phyloP scores from a whole-genome alignment of 2,113 vertebrate species.

The Dicentrarchus labrax region DNA sequence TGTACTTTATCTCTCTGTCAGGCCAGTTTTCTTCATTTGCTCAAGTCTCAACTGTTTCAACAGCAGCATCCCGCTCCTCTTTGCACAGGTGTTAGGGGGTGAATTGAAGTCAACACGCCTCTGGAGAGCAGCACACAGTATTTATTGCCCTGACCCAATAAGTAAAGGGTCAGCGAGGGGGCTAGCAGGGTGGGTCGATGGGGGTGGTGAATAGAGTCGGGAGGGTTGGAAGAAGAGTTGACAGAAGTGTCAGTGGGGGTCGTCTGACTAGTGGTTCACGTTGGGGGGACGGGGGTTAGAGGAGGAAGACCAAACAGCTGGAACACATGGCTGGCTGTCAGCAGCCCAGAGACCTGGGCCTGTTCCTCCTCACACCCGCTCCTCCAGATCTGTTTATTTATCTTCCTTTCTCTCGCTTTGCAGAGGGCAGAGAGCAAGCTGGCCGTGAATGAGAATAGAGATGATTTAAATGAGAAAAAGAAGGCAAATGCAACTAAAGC shows the following conservation, averaged over 20 bases:
- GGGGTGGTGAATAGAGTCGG: constrained; percentile 18
- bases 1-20: constrained; percentile 21
- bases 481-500: constrained; percentile 20
- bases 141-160: constrained; percentile 75
- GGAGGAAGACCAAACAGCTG: constrained; percentile 60
- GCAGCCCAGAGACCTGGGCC: constrained; percentile 20
- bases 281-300: background rate
- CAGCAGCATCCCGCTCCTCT: constrained; percentile 49
- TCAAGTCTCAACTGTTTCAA: constrained; percentile 45
- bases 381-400: constrained; percentile 61
- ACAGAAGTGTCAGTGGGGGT: constrained; percentile 61
- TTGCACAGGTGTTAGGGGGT: constrained; percentile 76
- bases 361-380: constrained; percentile 28
- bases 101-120: constrained; percentile 65
- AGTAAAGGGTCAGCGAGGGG: constrained; percentile 68
- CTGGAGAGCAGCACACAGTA: constrained; percentile 54
- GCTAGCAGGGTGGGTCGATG: constrained; percentile 16
- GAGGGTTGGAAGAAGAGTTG: constrained; percentile 51
- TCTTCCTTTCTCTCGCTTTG: constrained; percentile 33
- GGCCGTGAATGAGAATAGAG: constrained; percentile 31
- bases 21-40: constrained; percentile 38
- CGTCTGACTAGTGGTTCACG: constrained; percentile 42
- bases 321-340: constrained; percentile 72
- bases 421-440: constrained; percentile 26
- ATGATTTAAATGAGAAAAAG: constrained; percentile 59